These are phyloP conservation scores for Chelonus insularis DNA, from an alignment of 1,140 invertebrate genomes.

Conservation along the genomic window DNA sequence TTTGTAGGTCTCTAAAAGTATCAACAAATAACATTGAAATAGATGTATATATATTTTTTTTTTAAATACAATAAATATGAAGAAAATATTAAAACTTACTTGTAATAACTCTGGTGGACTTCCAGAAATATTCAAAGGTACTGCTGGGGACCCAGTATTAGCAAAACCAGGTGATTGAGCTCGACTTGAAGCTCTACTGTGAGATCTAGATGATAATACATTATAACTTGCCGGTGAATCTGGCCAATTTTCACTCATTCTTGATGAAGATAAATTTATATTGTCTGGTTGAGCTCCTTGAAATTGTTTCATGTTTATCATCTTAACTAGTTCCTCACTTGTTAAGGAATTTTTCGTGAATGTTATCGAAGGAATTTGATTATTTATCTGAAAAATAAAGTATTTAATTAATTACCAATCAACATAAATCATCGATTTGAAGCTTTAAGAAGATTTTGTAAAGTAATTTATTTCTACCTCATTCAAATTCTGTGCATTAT, in stretches of 20 bases:
- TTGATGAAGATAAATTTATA: slow-evolving; percentile 28
- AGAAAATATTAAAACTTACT: slow-evolving; percentile 25
- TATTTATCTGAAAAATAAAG: slow-evolving; percentile 10
- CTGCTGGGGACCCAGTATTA: slow-evolving; percentile 24
- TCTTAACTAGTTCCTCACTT: slow-evolving; percentile 35
- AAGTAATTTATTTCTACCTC: slow-evolving; percentile 11
- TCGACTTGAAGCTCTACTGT: slow-evolving; percentile 36
- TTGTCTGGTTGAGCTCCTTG: slow-evolving; percentile 36
- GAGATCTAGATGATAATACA: slow-evolving; percentile 30
- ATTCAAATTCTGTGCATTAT: not conserved
- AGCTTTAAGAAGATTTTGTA: not conserved
- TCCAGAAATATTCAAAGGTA: slow-evolving; percentile 26
- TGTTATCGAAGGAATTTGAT: slow-evolving; percentile 32
- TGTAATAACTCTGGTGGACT: slow-evolving; percentile 36
- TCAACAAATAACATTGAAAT: not conserved
- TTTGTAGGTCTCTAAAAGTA: slow-evolving; percentile 10
- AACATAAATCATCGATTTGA: not conserved
- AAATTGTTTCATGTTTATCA: slow-evolving; percentile 28
- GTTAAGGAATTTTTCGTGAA: slow-evolving; percentile 25
- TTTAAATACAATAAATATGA: not conserved
- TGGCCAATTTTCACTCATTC: slow-evolving; percentile 33
- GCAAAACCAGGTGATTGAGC: slow-evolving; percentile 34
- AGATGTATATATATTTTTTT: not conserved
- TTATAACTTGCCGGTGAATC: slow-evolving; percentile 38
- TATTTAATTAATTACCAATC: not conserved